Percentiles rank a stretch among this genome's conserved stretches.
Conservation (phyloP, 2,888 invertebrate genomes). For the Desoria tigrina region DNA sequence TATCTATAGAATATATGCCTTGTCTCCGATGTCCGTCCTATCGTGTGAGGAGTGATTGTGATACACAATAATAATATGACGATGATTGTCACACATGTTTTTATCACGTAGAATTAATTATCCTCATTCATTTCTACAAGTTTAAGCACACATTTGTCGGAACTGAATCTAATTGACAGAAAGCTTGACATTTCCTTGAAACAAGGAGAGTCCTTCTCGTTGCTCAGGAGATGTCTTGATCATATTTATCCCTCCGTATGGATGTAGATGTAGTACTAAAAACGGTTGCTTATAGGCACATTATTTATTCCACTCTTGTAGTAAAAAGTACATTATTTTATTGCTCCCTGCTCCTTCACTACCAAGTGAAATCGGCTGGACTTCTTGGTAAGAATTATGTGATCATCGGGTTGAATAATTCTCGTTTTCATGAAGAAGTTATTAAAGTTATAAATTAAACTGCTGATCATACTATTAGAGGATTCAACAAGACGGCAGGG, state of each 20-base stretch:
- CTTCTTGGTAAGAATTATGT: neutral
- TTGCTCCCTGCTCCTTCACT: neutral
- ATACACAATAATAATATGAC: no score
- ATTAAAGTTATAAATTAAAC: conserved; percentile 15
- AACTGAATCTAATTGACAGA: no score
- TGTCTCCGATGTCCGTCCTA: neutral
- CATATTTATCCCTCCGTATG: neutral
- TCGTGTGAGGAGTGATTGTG: neutral
- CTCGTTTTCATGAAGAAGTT: no score
- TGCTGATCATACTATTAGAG: conserved; percentile 6
- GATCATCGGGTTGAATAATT: no score
- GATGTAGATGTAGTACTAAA: neutral
- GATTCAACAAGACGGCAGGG: conserved; percentile 6
- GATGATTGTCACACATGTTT: no score
- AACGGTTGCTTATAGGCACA: neutral
- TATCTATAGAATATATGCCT: neutral
- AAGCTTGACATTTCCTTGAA: no score
- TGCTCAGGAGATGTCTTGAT: no score
- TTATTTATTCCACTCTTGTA: neutral
- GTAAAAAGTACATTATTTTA: neutral
- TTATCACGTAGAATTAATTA: no score
- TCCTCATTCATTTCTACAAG: no score
- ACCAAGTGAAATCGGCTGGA: neutral
- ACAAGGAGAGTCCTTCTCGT: no score
- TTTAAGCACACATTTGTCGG: no score